These are phyloP conservation scores for Sycobia sp. DNA, from an alignment of 1,140 invertebrate species.

Conservation along the genomic window DNA sequence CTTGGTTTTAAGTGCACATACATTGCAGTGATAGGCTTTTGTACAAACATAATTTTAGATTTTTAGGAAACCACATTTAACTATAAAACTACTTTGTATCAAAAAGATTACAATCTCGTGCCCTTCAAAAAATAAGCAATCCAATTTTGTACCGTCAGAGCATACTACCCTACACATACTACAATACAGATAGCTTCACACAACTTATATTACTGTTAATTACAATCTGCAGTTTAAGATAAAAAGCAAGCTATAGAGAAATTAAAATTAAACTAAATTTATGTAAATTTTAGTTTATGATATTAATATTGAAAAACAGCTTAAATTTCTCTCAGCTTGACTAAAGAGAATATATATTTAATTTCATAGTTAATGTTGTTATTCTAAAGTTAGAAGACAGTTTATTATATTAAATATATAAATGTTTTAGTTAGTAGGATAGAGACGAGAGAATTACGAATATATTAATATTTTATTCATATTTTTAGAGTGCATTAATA, in stretches of 20 bases:
- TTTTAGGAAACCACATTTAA: constrained; percentile 19
- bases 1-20: constrained; percentile 33
- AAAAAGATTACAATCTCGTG: constrained; percentile 60
- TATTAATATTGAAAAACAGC: not conserved
- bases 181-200: constrained; percentile 55
- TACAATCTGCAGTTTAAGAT: constrained; percentile 48
- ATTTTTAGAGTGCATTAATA: constrained; percentile 54
- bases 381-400: constrained; percentile 19
- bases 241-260: constrained; percentile 47
- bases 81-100: constrained; percentile 29
- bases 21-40: constrained; percentile 11
- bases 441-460: constrained; percentile 14
- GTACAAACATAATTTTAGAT: constrained; percentile 18
- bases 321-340: constrained; percentile 45
- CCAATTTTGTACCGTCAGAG: constrained; percentile 48
- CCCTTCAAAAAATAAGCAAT: constrained; percentile 63
- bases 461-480: constrained; percentile 37
- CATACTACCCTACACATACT: constrained; percentile 55
- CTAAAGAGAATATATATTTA: constrained; percentile 43
- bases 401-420: constrained; percentile 25
- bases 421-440: constrained; percentile 30
- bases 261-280: too few relatives aligned
- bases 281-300: constrained; percentile 10
- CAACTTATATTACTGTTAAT: constrained; percentile 54
- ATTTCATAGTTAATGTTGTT: constrained; percentile 38